Evolutionary conservation across 64 coral and sea anemone genomes (phyloP).

Genomic region (Orbicella faveolata): DNA sequence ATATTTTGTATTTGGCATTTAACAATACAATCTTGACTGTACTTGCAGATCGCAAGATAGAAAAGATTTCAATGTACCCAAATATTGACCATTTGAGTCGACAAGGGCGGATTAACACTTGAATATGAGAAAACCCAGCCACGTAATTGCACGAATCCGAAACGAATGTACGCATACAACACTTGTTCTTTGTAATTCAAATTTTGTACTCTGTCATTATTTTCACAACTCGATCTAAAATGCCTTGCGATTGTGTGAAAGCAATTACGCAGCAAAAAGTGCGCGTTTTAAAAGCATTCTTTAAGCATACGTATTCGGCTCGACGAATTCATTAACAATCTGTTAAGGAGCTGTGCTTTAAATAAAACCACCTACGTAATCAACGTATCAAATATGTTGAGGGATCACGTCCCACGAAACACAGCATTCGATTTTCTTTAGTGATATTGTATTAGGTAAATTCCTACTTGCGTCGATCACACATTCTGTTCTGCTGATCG

Average conservation of each 20-base stretch:
- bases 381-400: neutral
- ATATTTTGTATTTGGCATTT: neutral
- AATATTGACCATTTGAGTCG: neutral
- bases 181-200: conserved; percentile 15
- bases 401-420: neutral
- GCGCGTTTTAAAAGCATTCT: conserved; percentile 5
- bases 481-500: neutral
- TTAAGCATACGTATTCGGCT: neutral
- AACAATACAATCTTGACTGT: neutral
- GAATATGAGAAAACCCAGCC: neutral
- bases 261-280: conserved; percentile 17
- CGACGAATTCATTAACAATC: conserved; percentile 14
- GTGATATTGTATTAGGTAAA: neutral
- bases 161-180: neutral
- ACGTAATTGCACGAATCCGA: neutral
- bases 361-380: neutral
- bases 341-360: neutral
- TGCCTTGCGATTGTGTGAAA: conserved; percentile 20
- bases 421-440: neutral
- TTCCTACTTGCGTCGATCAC: neutral
- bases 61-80: neutral
- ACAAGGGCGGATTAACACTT: neutral
- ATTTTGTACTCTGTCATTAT: neutral
- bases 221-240: conserved; percentile 8
- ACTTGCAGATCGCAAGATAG: neutral